Evolutionary conservation across 2,888 invertebrate species (phyloP), one percentile per base, ranked within the genome.

Genomic region (Pherbina coryleti): DNA sequence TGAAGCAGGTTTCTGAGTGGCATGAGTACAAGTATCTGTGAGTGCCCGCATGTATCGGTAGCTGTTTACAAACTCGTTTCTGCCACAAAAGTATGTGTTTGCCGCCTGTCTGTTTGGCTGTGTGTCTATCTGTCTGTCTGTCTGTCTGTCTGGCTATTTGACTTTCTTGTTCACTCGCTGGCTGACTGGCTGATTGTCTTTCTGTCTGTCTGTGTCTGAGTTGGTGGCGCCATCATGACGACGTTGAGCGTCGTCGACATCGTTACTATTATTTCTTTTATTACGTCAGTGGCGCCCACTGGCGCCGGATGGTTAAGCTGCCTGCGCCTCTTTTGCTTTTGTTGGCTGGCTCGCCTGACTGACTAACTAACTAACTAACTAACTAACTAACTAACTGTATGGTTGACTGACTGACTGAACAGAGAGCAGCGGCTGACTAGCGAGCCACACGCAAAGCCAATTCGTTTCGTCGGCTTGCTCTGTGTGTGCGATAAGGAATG

Each of bases 261-360:
- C 84, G 85, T 86, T 88, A 86, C 86, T 86, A 85, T 85, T 88
- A 86, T 88, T 88, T 86, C 84, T 88, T 88, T 88, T 87, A 89
- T 89, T 88, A 89, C 88, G 89, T 89, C 89, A 88, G 89, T 88
- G 88, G 89, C 88, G 89, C 88, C 88, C 88, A 87, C 86, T 87
- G 88, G 88, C 88, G 88, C 88, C 88, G 85, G 84, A 80, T 82
- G 80, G 79, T 82, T 81, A 80, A 82, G 80, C 75, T 83, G 81
- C 82, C 81, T 80, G 80, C 81, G 81, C 80, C 80, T 81, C 79
- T 80, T 81, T 80, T 81, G 80, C 81, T 81, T 82, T 82, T 86
- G 76, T 78, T 78, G 75, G 76, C 72, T 81, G 67, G 71, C 53
- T 57, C 77, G 84, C 85, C 55, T 53, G 44, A 22, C 57, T 70